Percentiles rank a stretch among this genome's conserved stretches.
phyloP scores from a whole-genome alignment of 2,888 invertebrate genomes.

The Eupithecia insigniata region DNA sequence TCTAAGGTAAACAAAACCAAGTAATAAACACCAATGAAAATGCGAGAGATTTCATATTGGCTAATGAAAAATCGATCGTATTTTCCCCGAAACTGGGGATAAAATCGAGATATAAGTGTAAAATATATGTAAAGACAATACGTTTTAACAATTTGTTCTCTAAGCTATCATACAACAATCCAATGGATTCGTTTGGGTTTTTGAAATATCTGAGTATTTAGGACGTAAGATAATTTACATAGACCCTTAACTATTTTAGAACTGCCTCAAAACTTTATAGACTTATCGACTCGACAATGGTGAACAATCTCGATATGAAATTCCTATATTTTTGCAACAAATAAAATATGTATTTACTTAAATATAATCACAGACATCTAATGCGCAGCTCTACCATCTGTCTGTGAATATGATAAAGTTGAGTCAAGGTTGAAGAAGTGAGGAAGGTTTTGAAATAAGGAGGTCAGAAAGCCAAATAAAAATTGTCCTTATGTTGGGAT shows the following conservation, averaged over 20 bases:
- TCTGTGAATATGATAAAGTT: background rate
- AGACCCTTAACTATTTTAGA: background rate
- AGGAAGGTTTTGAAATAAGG: background rate
- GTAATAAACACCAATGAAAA: background rate
- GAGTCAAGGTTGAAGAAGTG: background rate
- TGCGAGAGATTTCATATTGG: background rate
- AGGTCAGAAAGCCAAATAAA: background rate
- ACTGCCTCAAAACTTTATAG: background rate
- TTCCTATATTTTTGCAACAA: background rate
- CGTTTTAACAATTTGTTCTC: conserved; percentile 10
- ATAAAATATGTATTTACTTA: too few species aligned
- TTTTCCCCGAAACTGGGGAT: background rate
- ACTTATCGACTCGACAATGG: background rate
- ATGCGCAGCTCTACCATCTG: too few species aligned
- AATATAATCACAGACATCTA: too few species aligned
- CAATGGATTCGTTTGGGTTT: background rate
- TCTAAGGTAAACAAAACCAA: background rate
- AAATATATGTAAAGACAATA: conserved; percentile 13
- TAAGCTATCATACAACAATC: background rate
- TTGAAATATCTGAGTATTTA: conserved; percentile 7
- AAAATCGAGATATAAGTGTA: background rate
- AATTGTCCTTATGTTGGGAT: background rate
- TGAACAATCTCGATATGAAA: background rate
- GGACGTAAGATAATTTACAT: background rate
- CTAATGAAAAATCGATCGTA: background rate